phyloP scores from a whole-genome alignment of 2,797 vertebrate genomes.

The Acropternis orthonyx region DNA sequence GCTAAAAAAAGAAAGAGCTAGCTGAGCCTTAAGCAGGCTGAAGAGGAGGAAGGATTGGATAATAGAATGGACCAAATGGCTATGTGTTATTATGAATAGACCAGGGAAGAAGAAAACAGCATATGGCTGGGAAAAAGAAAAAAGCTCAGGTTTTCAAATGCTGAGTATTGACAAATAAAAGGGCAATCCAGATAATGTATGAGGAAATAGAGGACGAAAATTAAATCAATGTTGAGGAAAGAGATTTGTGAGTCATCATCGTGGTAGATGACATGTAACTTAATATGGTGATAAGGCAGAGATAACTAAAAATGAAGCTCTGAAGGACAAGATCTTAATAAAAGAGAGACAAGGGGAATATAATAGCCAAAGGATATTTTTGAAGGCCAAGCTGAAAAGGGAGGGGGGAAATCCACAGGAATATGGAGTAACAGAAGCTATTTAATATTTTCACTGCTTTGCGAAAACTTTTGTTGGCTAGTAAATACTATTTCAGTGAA shows the following conservation, averaged over 20 bases:
- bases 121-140: background rate
- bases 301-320: background rate
- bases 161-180: background rate
- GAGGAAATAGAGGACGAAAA: background rate
- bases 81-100: background rate
- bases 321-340: background rate
- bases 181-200: background rate
- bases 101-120: background rate
- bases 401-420: background rate
- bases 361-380: background rate
- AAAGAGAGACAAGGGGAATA: background rate
- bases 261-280: background rate
- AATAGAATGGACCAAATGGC: background rate
- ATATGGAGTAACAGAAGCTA: background rate
- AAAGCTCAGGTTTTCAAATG: background rate
- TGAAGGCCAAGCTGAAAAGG: background rate
- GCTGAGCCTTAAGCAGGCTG: background rate
- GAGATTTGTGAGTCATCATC: background rate
- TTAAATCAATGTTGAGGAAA: background rate
- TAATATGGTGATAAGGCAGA: background rate
- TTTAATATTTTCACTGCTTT: background rate
- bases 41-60: background rate
- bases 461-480: background rate
- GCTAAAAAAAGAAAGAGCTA: background rate
- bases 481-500: background rate